Base-by-base conservation (phyloP, 2,888 invertebrate genomes). In the Drosophila prolongata region DNA sequence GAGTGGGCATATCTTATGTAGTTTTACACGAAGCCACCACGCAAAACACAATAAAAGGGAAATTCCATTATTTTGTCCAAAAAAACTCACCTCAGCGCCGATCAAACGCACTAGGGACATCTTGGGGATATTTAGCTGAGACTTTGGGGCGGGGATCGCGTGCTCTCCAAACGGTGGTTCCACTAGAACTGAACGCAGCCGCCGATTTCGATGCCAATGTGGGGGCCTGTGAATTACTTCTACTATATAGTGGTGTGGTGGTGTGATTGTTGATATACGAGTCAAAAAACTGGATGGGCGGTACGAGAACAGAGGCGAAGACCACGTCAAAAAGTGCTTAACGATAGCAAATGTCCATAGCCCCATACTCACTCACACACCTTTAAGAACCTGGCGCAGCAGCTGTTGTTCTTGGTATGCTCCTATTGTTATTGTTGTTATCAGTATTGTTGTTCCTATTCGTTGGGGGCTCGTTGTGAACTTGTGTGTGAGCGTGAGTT, bases 51-150 rank as follows among this genome's bases (percentile, higher is more conserved):
- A 30, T 30, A 30, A 30, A 30, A 30, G 6, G 8, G 40, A 14
- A 14, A 43, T 43, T 16, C 5, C 1, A 1, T 16, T 3, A 10
- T 11, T 10, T 11, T 14, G 4, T 1, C 14, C 14, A 24, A 10
- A 4, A 9, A 52, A 53, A 50, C 90, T 91, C 76, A 92, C 91
- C 91, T 92, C 90, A 62, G 89, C 77, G 62, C 90, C 85, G 86
- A 92, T 79, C 68, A 91, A 80, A 78, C 91, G 91, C 66, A 90
- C 78, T 52, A 91, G 77, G 67, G 90, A 90, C 91, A 91, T 91
- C 58, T 80, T 88, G 40, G 38, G 52, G 34, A 35, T 19, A 54
- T 34, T 19, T 37, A 37, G 52, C 38, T 59, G 49, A 56, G 52
- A 47, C 19, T 55, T 55, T 53, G 59, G 72, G 47, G 59, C 24